Evolutionary conservation across 1,140 invertebrate genomes (phyloP).

Genomic region (Atopsyche davidsoni): DNA sequence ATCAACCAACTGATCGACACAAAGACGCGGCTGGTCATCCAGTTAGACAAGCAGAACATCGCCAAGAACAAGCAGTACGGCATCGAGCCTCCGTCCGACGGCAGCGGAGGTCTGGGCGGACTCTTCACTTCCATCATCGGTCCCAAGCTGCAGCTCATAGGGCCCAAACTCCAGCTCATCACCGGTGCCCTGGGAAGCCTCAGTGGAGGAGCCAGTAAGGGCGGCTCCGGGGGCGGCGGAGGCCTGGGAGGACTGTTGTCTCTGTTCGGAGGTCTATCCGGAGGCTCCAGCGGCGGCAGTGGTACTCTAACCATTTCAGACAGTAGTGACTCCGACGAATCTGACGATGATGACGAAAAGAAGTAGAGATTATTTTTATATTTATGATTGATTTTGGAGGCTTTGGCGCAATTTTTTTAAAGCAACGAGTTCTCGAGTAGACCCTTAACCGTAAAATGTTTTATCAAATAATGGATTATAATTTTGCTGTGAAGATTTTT

Average conservation of each 20-base stretch:
- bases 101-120: conserved; percentile 39
- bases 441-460: no score
- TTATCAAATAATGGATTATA: neutral
- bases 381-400: no score
- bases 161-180: conserved; percentile 54
- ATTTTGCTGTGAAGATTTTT: neutral
- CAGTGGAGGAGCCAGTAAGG: conserved; percentile 47
- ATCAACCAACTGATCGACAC: conserved; percentile 69
- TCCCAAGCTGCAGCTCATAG: conserved; percentile 47
- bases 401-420: no score
- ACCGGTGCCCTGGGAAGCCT: conserved; percentile 51
- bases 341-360: conserved; percentile 36
- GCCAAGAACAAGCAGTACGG: conserved; percentile 66
- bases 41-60: conserved; percentile 63
- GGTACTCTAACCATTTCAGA: conserved; percentile 41
- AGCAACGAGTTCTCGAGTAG: no score
- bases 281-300: conserved; percentile 33
- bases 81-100: conserved; percentile 55
- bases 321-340: conserved; percentile 41
- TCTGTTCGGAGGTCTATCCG: conserved; percentile 43
- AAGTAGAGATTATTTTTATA: neutral
- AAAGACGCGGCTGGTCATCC: conserved; percentile 61
- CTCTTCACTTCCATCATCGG: conserved; percentile 44
- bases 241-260: conserved; percentile 38
- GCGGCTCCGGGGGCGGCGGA: conserved; percentile 35